Evolutionary conservation across 2,113 vertebrate species (phyloP).

Genomic region (Petrocephalus microphthalmus): DNA sequence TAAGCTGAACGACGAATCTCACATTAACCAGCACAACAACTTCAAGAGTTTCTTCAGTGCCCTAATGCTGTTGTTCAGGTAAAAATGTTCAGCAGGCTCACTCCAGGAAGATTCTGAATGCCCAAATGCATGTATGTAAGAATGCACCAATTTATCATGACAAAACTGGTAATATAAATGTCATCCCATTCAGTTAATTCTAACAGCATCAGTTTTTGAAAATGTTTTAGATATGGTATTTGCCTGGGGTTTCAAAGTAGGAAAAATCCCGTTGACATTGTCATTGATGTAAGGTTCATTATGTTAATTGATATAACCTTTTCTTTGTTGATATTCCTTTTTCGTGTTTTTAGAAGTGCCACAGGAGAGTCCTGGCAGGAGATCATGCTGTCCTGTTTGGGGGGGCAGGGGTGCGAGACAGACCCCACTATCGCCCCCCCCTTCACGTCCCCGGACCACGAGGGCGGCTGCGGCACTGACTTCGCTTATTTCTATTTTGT

Average conservation of each 20-base stretch:
- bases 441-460: slow-evolving; percentile 61
- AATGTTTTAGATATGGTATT: neutral
- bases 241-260: neutral
- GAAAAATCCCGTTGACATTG: neutral
- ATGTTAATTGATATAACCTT: neutral
- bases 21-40: slow-evolving; percentile 98
- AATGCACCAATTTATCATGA: neutral
- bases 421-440: slow-evolving; percentile 69
- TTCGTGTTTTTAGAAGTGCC: slow-evolving; percentile 72
- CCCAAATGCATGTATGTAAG: neutral
- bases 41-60: slow-evolving; percentile 93
- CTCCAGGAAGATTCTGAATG: no score
- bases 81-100: slow-evolving; percentile 1
- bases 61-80: slow-evolving; percentile 98
- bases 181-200: neutral
- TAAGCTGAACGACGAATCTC: slow-evolving; percentile 87
- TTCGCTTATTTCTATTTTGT: slow-evolving; percentile 97
- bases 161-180: neutral
- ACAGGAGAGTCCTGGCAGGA: slow-evolving; percentile 98
- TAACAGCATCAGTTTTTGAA: neutral
- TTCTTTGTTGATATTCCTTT: neutral
- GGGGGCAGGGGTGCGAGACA: slow-evolving; percentile 81
- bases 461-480: slow-evolving; percentile 81
- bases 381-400: slow-evolving; percentile 95
- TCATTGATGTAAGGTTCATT: neutral